Percentiles rank a stretch among this genome's conserved stretches.
phyloP scores from a whole-genome alignment of 2,888 invertebrate genomes.

The Noctua fimbriata region DNA sequence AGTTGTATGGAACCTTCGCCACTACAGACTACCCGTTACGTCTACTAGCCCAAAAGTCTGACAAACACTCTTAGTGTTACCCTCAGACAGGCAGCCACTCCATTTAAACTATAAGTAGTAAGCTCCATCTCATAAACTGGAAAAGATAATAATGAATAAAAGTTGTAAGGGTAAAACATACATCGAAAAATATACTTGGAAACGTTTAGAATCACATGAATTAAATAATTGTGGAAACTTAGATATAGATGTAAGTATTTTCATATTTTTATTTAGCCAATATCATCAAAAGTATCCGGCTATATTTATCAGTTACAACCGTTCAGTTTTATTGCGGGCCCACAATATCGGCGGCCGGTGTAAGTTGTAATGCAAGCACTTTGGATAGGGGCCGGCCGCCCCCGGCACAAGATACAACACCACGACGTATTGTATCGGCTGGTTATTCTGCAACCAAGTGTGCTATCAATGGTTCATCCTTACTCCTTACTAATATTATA shows the following conservation, averaged over 20 bases:
- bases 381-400: conserved; percentile 81
- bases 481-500: too few relatives aligned
- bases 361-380: conserved; percentile 81
- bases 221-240: background rate
- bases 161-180: background rate
- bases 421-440: conserved; percentile 63
- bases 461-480: background rate
- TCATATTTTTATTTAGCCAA: background rate
- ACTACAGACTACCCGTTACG: background rate
- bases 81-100: background rate
- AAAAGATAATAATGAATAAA: background rate
- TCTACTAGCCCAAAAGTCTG: background rate
- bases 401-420: conserved; percentile 78
- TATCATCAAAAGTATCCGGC: conserved; percentile 20
- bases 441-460: conserved; percentile 70
- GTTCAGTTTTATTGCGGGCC: conserved; percentile 58
- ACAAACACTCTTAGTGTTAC: background rate
- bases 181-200: background rate
- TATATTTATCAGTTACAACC: conserved; percentile 59
- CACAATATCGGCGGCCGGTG: conserved; percentile 66
- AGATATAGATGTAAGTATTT: background rate
- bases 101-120: background rate
- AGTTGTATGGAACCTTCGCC: too few relatives aligned
- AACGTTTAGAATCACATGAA: background rate
- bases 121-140: background rate